These are phyloP conservation scores for Tribolium castaneum DNA, from an alignment of 1,140 invertebrate genomes.

Conservation along the genomic window DNA sequence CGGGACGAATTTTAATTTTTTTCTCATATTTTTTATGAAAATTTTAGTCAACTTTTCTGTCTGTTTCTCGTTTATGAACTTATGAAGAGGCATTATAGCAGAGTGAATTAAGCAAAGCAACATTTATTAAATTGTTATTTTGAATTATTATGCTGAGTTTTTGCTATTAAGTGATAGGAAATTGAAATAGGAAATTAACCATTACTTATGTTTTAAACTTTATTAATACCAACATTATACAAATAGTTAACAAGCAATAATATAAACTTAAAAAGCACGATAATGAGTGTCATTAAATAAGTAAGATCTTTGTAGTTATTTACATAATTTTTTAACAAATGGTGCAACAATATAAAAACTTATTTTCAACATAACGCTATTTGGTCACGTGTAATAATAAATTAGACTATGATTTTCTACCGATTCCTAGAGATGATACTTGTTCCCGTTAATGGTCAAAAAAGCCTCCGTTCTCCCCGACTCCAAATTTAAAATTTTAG, in stretches of 20 bases:
- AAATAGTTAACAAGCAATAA: conserved; percentile 28
- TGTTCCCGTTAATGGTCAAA: neutral
- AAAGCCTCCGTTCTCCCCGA: conserved; percentile 46
- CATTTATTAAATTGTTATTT: no score
- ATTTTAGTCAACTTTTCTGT: no score
- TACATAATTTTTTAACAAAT: conserved; percentile 7
- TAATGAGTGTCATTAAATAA: conserved; percentile 13
- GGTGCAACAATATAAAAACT: conserved; percentile 21
- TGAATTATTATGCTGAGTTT: no score
- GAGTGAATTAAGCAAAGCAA: no score
- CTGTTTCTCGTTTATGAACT: no score
- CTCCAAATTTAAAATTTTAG: conserved; percentile 41
- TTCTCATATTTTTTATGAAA: no score
- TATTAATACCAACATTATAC: conserved; percentile 21
- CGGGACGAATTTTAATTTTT: no score
- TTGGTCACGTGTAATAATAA: conserved; percentile 11
- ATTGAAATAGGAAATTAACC: no score
- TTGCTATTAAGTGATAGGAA: no score
- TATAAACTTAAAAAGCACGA: conserved; percentile 3
- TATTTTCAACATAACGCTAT: conserved; percentile 5
- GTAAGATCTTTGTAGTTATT: conserved; percentile 4
- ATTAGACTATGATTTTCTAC: neutral
- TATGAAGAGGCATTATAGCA: no score
- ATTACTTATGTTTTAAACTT: neutral
- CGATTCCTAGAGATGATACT: neutral